phyloP scores from a whole-genome alignment of 2,888 invertebrate genomes.

The Microdon myrmicae region DNA sequence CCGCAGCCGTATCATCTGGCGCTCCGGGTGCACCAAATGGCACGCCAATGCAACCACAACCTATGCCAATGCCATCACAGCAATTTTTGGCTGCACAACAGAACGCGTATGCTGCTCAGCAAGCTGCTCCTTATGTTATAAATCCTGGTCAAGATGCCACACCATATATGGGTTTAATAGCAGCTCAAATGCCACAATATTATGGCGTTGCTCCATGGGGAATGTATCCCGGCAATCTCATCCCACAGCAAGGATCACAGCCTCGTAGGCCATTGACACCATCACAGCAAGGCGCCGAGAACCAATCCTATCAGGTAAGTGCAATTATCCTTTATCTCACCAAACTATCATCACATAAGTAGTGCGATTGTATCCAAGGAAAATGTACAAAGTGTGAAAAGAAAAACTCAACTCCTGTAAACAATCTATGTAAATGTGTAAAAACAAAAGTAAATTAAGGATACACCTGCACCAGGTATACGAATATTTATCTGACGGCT shows the following conservation, averaged over 20 bases:
- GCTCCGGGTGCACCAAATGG: slow-evolving; percentile 73
- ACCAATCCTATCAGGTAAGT: slow-evolving; percentile 68
- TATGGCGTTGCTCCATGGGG: slow-evolving; percentile 93
- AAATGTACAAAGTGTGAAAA: slow-evolving; percentile 42
- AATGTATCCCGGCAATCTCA: slow-evolving; percentile 85
- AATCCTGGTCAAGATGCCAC: slow-evolving; percentile 80
- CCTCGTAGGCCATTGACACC: slow-evolving; percentile 84
- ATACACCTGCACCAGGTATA: neutral
- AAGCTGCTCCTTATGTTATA: slow-evolving; percentile 84
- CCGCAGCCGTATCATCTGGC: slow-evolving; percentile 66
- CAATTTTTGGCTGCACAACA: slow-evolving; percentile 81
- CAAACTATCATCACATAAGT: no score
- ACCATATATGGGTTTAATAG: slow-evolving; percentile 86
- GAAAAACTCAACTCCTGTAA: slow-evolving; percentile 12
- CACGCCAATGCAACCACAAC: slow-evolving; percentile 74
- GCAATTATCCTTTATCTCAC: no score
- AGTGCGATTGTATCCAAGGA: neutral
- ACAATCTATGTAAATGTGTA: slow-evolving; percentile 31
- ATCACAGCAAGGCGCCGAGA: slow-evolving; percentile 72
- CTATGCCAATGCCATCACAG: slow-evolving; percentile 81
- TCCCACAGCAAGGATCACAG: slow-evolving; percentile 75
- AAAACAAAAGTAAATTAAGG: slow-evolving; percentile 14
- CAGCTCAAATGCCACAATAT: slow-evolving; percentile 88
- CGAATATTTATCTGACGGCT: no score
- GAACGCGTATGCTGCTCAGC: slow-evolving; percentile 72